These are phyloP conservation scores for Etheostoma nigrum DNA, from an alignment of 2,797 vertebrate genomes.

Conservation along the genomic window DNA sequence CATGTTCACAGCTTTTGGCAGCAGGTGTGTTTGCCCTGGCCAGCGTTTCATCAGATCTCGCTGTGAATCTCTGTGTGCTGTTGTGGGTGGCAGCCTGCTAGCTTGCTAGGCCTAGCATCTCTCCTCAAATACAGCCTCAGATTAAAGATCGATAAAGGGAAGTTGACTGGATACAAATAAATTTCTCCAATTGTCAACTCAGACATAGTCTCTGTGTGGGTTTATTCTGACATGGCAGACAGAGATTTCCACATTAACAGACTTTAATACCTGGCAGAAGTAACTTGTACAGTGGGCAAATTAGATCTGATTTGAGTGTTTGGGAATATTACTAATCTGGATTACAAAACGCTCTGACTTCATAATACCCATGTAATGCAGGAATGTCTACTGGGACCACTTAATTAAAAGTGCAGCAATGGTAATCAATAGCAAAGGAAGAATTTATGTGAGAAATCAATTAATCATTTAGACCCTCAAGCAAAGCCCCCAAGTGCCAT, in stretches of 20 bases:
- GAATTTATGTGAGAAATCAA: slow-evolving; percentile 53
- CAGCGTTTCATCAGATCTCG: slow-evolving; percentile 38
- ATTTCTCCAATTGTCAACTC: not conserved
- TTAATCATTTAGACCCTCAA: slow-evolving; percentile 35
- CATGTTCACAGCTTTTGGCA: slow-evolving; percentile 48
- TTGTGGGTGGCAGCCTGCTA: slow-evolving; percentile 39
- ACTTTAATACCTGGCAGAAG: not conserved
- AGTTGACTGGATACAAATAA: slow-evolving; percentile 8
- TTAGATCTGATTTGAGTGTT: slow-evolving; percentile 14
- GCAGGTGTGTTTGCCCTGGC: slow-evolving; percentile 42
- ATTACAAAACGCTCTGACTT: slow-evolving; percentile 14
- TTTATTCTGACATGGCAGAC: not conserved
- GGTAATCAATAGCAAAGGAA: slow-evolving; percentile 51
- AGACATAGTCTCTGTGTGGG: not conserved
- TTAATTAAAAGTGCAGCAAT: slow-evolving; percentile 42
- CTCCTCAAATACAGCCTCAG: slow-evolving; percentile 2
- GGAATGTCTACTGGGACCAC: slow-evolving; percentile 16
- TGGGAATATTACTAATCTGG: slow-evolving; percentile 21
- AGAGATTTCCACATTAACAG: slow-evolving; percentile 10
- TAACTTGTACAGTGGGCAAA: not conserved
- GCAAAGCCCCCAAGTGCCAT: not conserved
- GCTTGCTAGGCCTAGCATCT: slow-evolving; percentile 9
- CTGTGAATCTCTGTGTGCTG: slow-evolving; percentile 20
- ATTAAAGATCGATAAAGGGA: slow-evolving; percentile 17
- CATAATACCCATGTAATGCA: slow-evolving; percentile 9